Conservation (phyloP, 1,140 invertebrate genomes). For the Pteromalus puparum region DNA sequence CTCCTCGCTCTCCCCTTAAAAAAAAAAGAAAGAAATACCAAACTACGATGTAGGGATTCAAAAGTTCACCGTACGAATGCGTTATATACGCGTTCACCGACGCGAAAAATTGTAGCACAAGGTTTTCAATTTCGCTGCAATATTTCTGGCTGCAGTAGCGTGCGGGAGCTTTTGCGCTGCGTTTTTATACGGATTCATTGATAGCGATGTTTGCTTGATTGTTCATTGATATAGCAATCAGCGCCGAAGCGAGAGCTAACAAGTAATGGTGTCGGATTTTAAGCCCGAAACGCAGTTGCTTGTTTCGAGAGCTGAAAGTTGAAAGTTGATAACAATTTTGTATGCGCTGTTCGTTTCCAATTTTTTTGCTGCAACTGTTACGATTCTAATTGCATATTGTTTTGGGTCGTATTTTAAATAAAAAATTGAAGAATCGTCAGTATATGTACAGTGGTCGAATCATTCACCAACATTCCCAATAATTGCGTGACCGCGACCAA, state of each 20-base stretch:
- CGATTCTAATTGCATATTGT: no score
- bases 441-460: no score
- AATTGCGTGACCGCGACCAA: no score
- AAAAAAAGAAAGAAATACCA: not conserved
- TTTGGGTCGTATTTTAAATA: no score
- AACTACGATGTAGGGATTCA: conserved; percentile 4
- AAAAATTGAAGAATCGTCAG: no score
- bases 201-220: not conserved
- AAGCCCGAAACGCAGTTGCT: not conserved
- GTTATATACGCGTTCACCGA: not conserved
- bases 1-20: not conserved
- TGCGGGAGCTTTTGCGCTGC: no score
- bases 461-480: no score
- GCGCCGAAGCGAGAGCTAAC: not conserved
- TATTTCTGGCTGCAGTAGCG: no score
- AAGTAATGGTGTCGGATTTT: not conserved
- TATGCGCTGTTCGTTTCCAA: no score
- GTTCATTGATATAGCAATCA: conserved; percentile 7
- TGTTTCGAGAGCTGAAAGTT: not conserved
- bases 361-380: no score
- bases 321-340: no score
- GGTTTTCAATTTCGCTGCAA: not conserved
- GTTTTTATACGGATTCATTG: not conserved
- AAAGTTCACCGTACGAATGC: not conserved
- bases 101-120: not conserved